Conservation (phyloP, 2,797 vertebrate species). For the Tragopan temminckii region DNA sequence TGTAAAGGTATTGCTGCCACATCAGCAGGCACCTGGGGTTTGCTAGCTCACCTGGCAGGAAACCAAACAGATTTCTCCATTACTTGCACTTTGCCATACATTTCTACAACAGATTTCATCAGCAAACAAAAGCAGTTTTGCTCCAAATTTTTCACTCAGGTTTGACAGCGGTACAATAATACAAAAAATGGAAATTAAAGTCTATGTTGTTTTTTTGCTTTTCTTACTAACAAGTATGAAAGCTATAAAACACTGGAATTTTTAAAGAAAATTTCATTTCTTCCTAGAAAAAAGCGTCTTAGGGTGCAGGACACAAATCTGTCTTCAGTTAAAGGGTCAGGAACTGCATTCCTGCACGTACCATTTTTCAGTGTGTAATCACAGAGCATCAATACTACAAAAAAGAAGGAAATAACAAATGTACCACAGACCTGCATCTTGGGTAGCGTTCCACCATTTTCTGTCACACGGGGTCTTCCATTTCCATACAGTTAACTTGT, state of each 20-base stretch:
- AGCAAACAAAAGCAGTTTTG: background rate
- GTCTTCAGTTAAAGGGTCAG: background rate
- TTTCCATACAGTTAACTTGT: background rate
- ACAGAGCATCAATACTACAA: background rate
- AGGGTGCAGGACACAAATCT: background rate
- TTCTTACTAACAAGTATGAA: background rate
- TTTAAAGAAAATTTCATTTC: background rate
- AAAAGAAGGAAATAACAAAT: background rate
- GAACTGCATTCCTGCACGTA: background rate
- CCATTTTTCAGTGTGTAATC: background rate
- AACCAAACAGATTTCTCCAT: background rate
- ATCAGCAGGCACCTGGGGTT: background rate
- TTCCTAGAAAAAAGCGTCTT: background rate
- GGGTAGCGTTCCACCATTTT: background rate
- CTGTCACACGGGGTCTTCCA: background rate
- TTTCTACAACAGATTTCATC: background rate
- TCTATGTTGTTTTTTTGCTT: background rate
- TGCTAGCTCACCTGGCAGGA: background rate
- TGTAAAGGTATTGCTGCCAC: background rate
- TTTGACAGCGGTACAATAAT: background rate
- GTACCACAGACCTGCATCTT: background rate
- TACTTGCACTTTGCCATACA: fast-evolving
- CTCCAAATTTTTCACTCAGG: background rate
- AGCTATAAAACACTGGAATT: background rate
- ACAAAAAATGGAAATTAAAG: background rate